These are phyloP conservation scores for Buphagus erythrorhynchus DNA, from an alignment of 2,797 vertebrate species.

Conservation along the genomic window DNA sequence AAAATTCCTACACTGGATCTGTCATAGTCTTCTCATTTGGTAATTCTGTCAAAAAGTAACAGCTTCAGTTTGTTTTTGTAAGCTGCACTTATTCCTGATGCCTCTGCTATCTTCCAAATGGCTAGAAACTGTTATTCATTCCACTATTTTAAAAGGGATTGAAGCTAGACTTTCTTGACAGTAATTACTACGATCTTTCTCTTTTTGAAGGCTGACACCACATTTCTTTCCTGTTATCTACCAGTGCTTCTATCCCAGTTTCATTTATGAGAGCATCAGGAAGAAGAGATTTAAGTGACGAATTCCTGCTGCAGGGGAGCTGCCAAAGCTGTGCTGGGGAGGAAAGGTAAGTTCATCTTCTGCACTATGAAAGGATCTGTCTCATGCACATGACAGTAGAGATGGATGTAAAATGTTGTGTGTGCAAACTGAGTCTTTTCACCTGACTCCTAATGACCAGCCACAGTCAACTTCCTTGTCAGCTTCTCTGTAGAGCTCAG, in stretches of 20 bases:
- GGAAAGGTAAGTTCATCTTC: not conserved
- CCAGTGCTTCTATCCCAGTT: not conserved
- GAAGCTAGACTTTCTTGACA: conserved; percentile 37
- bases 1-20: not conserved
- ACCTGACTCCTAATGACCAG: not conserved
- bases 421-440: not conserved
- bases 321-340: not conserved
- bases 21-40: not conserved
- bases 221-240: conserved; percentile 36
- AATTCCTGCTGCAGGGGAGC: not conserved
- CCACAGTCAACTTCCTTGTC: not conserved
- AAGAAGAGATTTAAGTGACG: not conserved
- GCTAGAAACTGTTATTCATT: conserved; percentile 7
- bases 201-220: conserved; percentile 33
- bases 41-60: not conserved
- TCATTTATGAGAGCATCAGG: not conserved
- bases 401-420: not conserved
- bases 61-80: not conserved
- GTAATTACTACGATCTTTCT: conserved; percentile 47
- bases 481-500: not conserved
- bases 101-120: conserved; percentile 4
- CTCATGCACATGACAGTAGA: not conserved
- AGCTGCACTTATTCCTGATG: not conserved
- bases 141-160: not conserved
- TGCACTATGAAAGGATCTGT: not conserved